A percentile compares a stretch with the other conserved stretches of the same genome.
Evolutionary conservation across 2,888 invertebrate species (phyloP).

Genomic region (Hybos culiciformis): DNA sequence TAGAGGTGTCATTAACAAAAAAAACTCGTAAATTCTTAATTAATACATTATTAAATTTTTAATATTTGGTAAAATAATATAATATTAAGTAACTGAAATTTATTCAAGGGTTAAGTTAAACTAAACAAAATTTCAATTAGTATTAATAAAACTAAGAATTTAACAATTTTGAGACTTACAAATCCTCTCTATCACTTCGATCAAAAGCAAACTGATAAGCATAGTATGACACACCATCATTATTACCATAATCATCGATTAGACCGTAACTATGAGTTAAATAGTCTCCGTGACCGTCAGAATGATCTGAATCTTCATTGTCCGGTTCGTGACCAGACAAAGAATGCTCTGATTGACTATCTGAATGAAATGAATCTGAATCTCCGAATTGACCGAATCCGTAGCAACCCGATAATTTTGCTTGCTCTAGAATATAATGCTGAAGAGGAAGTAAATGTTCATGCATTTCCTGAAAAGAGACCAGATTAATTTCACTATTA

Average conservation of each 20-base stretch:
- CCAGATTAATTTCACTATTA: neutral
- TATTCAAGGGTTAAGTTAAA: too few species aligned
- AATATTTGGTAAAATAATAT: neutral
- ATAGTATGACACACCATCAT: slow-evolving; percentile 45
- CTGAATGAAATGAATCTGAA: slow-evolving; percentile 66
- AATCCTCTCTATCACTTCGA: slow-evolving; percentile 39
- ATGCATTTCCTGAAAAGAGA: slow-evolving; percentile 39
- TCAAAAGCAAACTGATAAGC: slow-evolving; percentile 47
- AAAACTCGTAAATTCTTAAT: too few species aligned
- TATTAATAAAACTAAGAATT: neutral
- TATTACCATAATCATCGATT: slow-evolving; percentile 29
- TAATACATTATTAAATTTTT: too few species aligned
- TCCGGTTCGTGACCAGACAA: slow-evolving; percentile 60
- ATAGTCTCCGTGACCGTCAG: slow-evolving; percentile 47
- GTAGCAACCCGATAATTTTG: slow-evolving; percentile 52
- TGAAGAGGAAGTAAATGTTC: slow-evolving; percentile 69
- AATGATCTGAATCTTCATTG: slow-evolving; percentile 62
- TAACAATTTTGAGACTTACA: slow-evolving; percentile 22
- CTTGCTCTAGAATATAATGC: slow-evolving; percentile 79
- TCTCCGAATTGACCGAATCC: slow-evolving; percentile 54
- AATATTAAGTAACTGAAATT: too few species aligned
- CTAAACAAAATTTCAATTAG: neutral
- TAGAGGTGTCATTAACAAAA: slow-evolving; percentile 3
- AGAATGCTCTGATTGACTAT: slow-evolving; percentile 51
- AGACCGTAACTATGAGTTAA: slow-evolving; percentile 44